Evolutionary conservation across 2,888 invertebrate genomes (phyloP), one percentile per base, ranked within the genome.

Genomic region (Calameuta idolon): DNA sequence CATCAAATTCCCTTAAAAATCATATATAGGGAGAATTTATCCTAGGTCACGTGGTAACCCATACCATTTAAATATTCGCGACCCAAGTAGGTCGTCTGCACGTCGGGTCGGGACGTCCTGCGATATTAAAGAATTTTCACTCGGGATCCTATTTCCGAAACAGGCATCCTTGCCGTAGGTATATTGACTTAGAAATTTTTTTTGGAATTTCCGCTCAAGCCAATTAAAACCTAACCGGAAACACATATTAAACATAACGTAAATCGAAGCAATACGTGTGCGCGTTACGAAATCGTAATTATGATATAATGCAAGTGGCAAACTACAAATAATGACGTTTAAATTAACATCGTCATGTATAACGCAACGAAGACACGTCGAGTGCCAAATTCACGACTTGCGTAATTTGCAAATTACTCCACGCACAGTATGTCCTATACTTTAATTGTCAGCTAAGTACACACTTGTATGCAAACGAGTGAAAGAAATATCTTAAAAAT

Each of bases 301-400:
- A 55, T 3, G 23, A 55, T 23, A 85, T 82, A 83, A 85, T 81
- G 81, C 81, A 82, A 78, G 77, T 80, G 77, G 82, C 76, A 75
- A 78, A 75, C 73, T 77, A 77, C 82, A 84, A 82, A 83, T 85
- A 83, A 83, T 78, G 84, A 83, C 81, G 81, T 85, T 85, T 84
- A 81, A 85, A 85, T 87, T 84, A 84, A 85, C 81, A 79, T 79
- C 79, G 79, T 75, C 73, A 55, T 77, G 77, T 76, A 80, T 55
- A 55, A 55, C 23, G 23, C 23, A 55, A 55, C 23, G 2, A 0
- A 23, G 55, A 55, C 15, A 9, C 55, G 9, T 55, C 55, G 5
- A 55, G 23, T 55, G 55, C 55, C 55, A 55, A 55, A 55, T 40
- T 40, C 2, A 15, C 15, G 15, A 40, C 5, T 40, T 40, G 23